These are phyloP conservation scores for Dryobates pubescens DNA, from an alignment of 2,797 vertebrate species.

Conservation along the genomic window DNA sequence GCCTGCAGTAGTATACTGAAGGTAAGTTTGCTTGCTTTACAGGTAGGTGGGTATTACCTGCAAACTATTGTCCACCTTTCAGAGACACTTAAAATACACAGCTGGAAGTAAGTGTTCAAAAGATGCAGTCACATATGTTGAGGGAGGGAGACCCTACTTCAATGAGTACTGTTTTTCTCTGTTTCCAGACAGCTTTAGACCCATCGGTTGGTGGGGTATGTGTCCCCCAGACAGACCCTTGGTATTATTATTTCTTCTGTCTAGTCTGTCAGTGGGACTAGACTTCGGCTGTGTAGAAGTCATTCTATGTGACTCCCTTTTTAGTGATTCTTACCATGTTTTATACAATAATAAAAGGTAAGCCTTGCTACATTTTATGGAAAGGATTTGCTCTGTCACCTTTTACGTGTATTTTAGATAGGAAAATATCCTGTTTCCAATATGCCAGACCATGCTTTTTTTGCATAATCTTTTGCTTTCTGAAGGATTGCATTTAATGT, in stretches of 20 bases:
- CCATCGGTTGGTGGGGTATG: not conserved
- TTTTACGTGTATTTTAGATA: not conserved
- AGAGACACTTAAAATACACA: not conserved
- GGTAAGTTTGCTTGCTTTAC: not conserved
- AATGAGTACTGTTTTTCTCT: not conserved
- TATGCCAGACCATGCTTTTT: not conserved
- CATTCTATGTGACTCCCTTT: not conserved
- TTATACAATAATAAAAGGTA: not conserved
- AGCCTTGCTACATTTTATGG: not conserved
- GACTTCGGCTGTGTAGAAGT: not conserved
- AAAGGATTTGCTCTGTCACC: not conserved
- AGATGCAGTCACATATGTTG: rapidly evolving
- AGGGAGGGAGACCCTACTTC: not conserved
- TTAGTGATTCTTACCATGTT: not conserved
- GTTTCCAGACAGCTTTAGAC: not conserved
- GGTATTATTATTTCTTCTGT: not conserved
- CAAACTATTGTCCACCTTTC: not conserved
- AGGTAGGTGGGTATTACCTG: not conserved
- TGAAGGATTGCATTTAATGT: not conserved
- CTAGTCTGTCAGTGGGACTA: not conserved
- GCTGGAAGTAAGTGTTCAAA: not conserved
- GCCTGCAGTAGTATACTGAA: not conserved
- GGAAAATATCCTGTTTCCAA: not conserved
- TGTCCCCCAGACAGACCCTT: not conserved
- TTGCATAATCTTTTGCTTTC: not conserved